These are phyloP conservation scores for Opisthograptis luteolata DNA, from an alignment of 2,888 invertebrate species.

Conservation along the genomic window DNA sequence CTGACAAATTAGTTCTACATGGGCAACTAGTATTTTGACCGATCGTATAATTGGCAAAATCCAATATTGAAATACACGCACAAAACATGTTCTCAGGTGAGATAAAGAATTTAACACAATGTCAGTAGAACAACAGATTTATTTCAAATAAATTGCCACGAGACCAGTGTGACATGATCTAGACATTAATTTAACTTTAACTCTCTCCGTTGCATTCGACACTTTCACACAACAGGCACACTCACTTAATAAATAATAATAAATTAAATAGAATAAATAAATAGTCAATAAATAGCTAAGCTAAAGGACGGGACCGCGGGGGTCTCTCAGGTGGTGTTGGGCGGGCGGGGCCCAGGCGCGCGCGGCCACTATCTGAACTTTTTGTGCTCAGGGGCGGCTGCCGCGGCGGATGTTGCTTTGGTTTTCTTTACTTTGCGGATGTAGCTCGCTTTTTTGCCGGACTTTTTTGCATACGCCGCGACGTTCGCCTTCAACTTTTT, in stretches of 20 bases:
- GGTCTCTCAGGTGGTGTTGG: constrained; percentile 78
- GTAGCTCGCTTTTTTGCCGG: constrained; percentile 78
- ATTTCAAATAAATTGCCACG: constrained; percentile 84
- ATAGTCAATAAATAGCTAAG: constrained; percentile 84
- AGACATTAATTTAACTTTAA: constrained; percentile 84
- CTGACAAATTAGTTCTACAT: constrained; percentile 56
- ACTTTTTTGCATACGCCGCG: constrained; percentile 74
- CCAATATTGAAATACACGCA: constrained; percentile 60
- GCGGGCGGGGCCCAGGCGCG: constrained; percentile 64
- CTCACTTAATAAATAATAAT: constrained; percentile 85
- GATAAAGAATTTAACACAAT: constrained; percentile 77
- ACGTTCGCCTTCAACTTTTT: constrained; percentile 85
- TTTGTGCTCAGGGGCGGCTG: constrained; percentile 78
- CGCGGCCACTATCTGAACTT: constrained; percentile 82
- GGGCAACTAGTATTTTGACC: constrained; percentile 79
- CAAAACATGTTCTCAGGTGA: constrained; percentile 70
- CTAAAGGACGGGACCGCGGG: constrained; percentile 77
- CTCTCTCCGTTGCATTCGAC: constrained; percentile 78
- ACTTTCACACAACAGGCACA: constrained; percentile 80
- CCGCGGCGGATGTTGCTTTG: constrained; percentile 78
- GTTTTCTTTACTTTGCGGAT: constrained; percentile 82
- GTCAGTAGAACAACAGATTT: constrained; percentile 81
- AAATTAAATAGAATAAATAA: constrained; percentile 85
- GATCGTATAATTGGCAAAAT: constrained; percentile 53
- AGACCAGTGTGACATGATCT: constrained; percentile 84